Conservation (phyloP, 2,113 vertebrate genomes). For the Atrichornis clamosus region DNA sequence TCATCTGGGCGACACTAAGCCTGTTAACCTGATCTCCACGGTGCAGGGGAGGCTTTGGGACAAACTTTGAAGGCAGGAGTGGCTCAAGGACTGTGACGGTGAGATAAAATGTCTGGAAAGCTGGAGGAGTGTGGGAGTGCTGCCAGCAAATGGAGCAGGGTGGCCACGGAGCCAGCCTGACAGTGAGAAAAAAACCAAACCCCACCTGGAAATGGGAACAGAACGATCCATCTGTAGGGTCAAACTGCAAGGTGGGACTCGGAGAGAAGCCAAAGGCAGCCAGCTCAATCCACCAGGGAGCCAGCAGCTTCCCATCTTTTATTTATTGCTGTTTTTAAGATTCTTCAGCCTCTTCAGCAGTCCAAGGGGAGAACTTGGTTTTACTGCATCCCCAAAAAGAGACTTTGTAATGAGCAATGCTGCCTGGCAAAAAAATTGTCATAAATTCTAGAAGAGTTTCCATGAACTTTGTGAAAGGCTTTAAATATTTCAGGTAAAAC, state of each 20-base stretch:
- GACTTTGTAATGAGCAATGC: conserved; percentile 22
- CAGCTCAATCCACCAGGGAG: background rate
- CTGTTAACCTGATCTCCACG: background rate
- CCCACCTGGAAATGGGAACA: background rate
- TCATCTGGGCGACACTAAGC: background rate
- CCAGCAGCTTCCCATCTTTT: conserved; percentile 4
- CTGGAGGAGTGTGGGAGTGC: background rate
- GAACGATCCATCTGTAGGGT: background rate
- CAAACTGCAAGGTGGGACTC: background rate
- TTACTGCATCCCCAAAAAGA: conserved; percentile 36
- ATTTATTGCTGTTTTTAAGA: conserved; percentile 44
- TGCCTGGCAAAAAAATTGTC: background rate
- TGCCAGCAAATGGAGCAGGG: background rate
- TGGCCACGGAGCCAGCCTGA: background rate
- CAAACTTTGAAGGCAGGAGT: background rate
- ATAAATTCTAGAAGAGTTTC: conserved; percentile 46
- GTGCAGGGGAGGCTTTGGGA: background rate
- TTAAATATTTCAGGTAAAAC: conserved; percentile 47
- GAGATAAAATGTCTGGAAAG: background rate
- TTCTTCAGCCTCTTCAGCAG: conserved; percentile 21
- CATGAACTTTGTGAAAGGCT: conserved; percentile 27
- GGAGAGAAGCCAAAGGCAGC: background rate
- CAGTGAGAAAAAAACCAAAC: background rate
- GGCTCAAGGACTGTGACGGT: background rate
- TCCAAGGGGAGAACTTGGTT: conserved; percentile 26